These are phyloP conservation scores for Montifringilla adamsi DNA, from an alignment of 2,113 vertebrate species.

Conservation along the genomic window DNA sequence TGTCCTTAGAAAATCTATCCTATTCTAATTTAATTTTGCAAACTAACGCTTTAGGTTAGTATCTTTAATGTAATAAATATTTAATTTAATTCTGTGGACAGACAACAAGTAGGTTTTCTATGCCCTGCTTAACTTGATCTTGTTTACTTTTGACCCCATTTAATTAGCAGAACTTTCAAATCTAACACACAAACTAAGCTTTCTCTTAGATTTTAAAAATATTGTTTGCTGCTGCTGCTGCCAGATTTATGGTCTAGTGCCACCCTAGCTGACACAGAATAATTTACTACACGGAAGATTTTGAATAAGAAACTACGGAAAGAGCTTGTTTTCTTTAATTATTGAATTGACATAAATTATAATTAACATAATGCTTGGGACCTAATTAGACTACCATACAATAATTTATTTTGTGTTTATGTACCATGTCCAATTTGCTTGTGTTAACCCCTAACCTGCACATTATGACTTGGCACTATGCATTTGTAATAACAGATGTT, in stretches of 20 bases:
- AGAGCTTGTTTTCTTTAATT: slow-evolving; percentile 69
- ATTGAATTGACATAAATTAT: slow-evolving; percentile 73
- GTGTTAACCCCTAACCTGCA: slow-evolving; percentile 70
- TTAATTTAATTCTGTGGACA: not conserved
- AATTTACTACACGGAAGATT: slow-evolving; percentile 13
- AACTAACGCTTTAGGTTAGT: not conserved
- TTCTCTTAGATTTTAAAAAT: slow-evolving; percentile 39
- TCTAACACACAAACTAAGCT: not conserved
- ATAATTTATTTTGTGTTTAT: slow-evolving; percentile 74
- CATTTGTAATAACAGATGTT: slow-evolving; percentile 69
- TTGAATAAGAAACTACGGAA: slow-evolving; percentile 53
- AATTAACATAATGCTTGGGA: slow-evolving; percentile 70
- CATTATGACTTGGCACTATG: slow-evolving; percentile 62
- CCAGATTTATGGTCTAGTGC: slow-evolving; percentile 48
- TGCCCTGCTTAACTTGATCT: not conserved
- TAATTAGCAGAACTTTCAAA: slow-evolving; percentile 33
- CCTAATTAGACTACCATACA: slow-evolving; percentile 64
- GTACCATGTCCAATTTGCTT: slow-evolving; percentile 68
- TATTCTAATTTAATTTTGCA: not conserved
- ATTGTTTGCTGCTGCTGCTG: not conserved
- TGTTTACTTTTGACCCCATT: slow-evolving; percentile 33
- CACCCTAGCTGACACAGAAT: slow-evolving; percentile 5
- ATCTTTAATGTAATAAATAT: not conserved
- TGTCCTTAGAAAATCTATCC: not conserved
- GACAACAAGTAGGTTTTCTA: not conserved